Evolutionary conservation across 2,113 vertebrate species (phyloP).

Genomic region (Mustela nigripes): DNA sequence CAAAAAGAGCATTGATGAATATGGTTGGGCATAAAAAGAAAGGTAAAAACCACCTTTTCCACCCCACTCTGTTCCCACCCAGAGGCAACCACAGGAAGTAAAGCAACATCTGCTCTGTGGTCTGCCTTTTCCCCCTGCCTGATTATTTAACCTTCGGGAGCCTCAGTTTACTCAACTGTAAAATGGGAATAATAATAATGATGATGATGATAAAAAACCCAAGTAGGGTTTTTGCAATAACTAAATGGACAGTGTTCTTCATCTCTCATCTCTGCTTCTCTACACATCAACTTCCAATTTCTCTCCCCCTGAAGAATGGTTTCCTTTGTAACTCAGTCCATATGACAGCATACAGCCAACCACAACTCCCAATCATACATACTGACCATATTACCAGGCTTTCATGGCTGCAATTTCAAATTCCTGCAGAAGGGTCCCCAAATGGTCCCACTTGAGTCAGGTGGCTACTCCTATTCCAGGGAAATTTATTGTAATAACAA

Average conservation of each 20-base stretch:
- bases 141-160: not conserved
- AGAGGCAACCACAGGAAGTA: not conserved
- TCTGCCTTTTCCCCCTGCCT: not conserved
- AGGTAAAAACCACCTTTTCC: not conserved
- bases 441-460: not conserved
- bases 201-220: too few species aligned
- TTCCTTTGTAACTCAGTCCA: not conserved
- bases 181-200: not conserved
- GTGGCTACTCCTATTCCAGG: not conserved
- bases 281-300: not conserved
- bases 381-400: too few species aligned
- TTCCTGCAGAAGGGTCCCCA: not conserved
- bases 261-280: not conserved
- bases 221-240: not conserved
- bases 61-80: too few species aligned
- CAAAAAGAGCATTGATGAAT: not conserved
- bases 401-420: not conserved
- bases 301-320: not conserved
- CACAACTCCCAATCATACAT: not conserved
- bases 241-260: not conserved
- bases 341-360: not conserved
- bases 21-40: not conserved
- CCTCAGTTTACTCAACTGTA: not conserved
- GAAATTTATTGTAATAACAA: not conserved
- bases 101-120: not conserved